A percentile compares a stretch with the other conserved stretches of the same genome.
phyloP scores from a whole-genome alignment of 2,888 invertebrate species.

The Didymodactylos carnosus region DNA sequence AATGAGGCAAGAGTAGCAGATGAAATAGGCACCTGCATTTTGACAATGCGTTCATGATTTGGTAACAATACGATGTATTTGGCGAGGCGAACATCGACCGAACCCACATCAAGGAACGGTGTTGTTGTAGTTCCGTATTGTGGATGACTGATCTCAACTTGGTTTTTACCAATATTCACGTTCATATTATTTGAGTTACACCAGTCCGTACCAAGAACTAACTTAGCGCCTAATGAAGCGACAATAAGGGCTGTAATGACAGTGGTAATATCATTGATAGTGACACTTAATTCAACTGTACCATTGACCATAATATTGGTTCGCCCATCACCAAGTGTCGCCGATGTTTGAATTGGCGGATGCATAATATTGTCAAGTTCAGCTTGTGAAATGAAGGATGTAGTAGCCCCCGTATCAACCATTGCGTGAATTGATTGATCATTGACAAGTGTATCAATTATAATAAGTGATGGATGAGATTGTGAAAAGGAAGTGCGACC shows the following conservation, averaged over 20 bases:
- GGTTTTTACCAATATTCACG: background rate
- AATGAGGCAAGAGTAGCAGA: background rate
- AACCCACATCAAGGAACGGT: background rate
- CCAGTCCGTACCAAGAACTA: background rate
- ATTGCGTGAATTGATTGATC: background rate
- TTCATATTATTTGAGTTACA: background rate
- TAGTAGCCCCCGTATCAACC: background rate
- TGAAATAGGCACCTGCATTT: background rate
- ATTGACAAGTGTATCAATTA: too few relatives aligned
- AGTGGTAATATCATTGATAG: background rate
- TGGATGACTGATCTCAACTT: background rate
- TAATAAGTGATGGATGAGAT: too few relatives aligned
- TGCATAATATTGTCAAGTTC: background rate
- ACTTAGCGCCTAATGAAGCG: background rate
- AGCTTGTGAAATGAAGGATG: background rate
- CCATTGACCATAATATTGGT: background rate
- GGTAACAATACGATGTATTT: background rate
- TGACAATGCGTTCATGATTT: background rate
- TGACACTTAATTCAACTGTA: background rate
- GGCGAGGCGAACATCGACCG: background rate
- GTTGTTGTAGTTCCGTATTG: background rate
- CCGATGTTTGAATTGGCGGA: background rate
- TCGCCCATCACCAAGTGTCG: background rate
- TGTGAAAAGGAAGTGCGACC: too few relatives aligned
- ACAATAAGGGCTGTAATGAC: background rate